Percentiles rank a stretch among this genome's conserved stretches.
These are phyloP conservation scores for Sepiola atlantica DNA, from an alignment of 2,888 invertebrate genomes.

Conservation along the genomic window DNA sequence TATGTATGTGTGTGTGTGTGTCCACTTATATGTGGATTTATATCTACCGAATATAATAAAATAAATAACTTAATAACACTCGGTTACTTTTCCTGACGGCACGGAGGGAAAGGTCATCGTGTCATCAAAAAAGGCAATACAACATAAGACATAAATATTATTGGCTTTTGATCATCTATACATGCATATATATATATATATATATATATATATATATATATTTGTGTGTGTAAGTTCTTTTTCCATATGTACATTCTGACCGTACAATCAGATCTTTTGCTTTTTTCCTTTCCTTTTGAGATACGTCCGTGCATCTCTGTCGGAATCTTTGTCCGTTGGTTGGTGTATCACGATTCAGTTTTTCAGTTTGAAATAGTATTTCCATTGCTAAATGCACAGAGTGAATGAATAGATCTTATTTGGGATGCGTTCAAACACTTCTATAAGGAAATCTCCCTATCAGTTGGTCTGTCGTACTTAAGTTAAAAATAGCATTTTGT, in stretches of 20 bases:
- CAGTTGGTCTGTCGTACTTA: too few relatives aligned
- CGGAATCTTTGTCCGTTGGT: too few relatives aligned
- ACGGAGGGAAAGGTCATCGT: constrained; percentile 3
- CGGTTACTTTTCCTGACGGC: not conserved
- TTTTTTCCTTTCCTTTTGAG: too few relatives aligned
- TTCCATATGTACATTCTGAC: not conserved
- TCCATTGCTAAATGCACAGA: too few relatives aligned
- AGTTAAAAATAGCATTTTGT: too few relatives aligned
- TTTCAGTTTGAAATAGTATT: too few relatives aligned
- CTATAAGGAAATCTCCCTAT: too few relatives aligned
- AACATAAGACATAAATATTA: not conserved
- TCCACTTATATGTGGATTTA: not conserved
- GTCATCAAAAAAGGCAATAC: not conserved
- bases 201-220: not conserved
- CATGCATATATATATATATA: not conserved
- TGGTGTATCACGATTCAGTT: too few relatives aligned
- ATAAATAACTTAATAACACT: not conserved
- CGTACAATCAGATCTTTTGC: not conserved
- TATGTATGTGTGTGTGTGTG: not conserved
- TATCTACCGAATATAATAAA: not conserved
- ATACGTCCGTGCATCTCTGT: too few relatives aligned
- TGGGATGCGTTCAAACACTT: too few relatives aligned
- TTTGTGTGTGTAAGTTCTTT: not conserved
- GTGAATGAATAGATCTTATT: too few relatives aligned
- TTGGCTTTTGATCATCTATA: not conserved